Percentiles rank a stretch among this genome's conserved stretches.
Conservation (phyloP, 2,888 invertebrate genomes). For the Cryptophagus acutangulus region DNA sequence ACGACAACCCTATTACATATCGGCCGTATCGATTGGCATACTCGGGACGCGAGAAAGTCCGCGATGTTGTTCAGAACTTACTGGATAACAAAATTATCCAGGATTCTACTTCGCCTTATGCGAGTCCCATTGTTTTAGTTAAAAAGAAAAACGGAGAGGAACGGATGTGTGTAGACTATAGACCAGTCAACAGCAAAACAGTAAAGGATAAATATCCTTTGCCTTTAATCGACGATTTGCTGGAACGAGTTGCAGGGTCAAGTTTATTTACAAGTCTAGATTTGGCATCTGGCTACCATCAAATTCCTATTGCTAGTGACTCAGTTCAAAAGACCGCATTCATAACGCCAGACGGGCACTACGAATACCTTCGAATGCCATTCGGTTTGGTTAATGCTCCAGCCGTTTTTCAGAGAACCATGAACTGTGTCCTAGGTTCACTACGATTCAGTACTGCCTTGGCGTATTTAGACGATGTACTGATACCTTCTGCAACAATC, state of each 20-base stretch:
- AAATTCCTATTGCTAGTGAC: slow-evolving; percentile 29
- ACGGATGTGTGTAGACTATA: slow-evolving; percentile 22
- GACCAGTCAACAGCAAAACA: slow-evolving; percentile 18
- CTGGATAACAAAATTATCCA: slow-evolving; percentile 14
- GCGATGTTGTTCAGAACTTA: slow-evolving; percentile 17
- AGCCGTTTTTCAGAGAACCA: slow-evolving; percentile 21
- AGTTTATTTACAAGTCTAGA: slow-evolving; percentile 28
- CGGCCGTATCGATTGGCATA: slow-evolving; percentile 23
- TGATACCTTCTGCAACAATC: slow-evolving; percentile 15
- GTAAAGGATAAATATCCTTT: slow-evolving; percentile 19
- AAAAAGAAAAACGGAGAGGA: slow-evolving; percentile 16
- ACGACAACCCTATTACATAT: slow-evolving; percentile 18
- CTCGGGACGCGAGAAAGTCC: slow-evolving; percentile 18
- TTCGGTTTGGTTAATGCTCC: slow-evolving; percentile 41
- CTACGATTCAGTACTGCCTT: slow-evolving; percentile 16
- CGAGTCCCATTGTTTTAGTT: slow-evolving; percentile 21
- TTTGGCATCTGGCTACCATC: slow-evolving; percentile 29
- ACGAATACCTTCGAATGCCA: slow-evolving; percentile 35
- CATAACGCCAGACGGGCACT: slow-evolving; percentile 34
- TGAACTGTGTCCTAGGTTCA: slow-evolving; percentile 22
- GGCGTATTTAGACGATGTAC: slow-evolving; percentile 24
- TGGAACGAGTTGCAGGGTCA: slow-evolving; percentile 19
- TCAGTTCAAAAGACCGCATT: slow-evolving; percentile 34
- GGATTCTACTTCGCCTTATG: slow-evolving; percentile 18
- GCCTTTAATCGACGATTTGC: slow-evolving; percentile 17